Conservation (phyloP, 2,797 vertebrate species). For the Acipenser transmontanus region DNA sequence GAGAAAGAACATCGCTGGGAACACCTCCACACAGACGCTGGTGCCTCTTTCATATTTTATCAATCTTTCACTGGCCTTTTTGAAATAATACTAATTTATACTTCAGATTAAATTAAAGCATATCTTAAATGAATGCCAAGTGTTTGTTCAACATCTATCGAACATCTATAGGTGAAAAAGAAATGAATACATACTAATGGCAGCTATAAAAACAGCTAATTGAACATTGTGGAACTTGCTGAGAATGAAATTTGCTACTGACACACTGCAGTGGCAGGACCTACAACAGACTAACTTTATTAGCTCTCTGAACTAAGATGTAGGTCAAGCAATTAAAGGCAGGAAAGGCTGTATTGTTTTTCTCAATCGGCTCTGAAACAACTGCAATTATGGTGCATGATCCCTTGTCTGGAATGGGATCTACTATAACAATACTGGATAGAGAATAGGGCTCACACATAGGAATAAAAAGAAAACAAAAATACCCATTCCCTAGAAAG, state of each 20-base stretch:
- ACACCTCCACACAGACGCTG: too few species aligned
- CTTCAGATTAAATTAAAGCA: too few species aligned
- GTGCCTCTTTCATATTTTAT: too few species aligned
- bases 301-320: conserved; percentile 91
- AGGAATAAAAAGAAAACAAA: too few species aligned
- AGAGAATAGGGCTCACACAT: too few species aligned
- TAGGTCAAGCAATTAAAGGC: conserved; percentile 92
- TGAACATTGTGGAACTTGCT: conserved; percentile 94
- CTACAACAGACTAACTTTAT: conserved; percentile 89
- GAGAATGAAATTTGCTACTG: conserved; percentile 91
- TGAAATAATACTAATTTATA: too few species aligned
- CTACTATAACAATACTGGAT: too few species aligned
- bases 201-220: conserved; percentile 82
- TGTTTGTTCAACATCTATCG: too few species aligned
- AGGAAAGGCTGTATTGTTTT: conserved; percentile 57
- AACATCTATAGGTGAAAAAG: conserved; percentile 32
- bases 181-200: conserved; percentile 73
- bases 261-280: conserved; percentile 92
- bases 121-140: too few species aligned
- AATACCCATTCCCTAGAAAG: too few species aligned
- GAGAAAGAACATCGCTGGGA: too few species aligned
- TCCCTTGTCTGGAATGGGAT: conserved; percentile 8
- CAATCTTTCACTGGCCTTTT: too few species aligned
- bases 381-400: conserved; percentile 35
- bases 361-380: conserved; percentile 55